A percentile compares a stretch with the other conserved stretches of the same genome.
phyloP scores from a whole-genome alignment of 2,888 invertebrate species.

The Andricus quercusramuli region DNA sequence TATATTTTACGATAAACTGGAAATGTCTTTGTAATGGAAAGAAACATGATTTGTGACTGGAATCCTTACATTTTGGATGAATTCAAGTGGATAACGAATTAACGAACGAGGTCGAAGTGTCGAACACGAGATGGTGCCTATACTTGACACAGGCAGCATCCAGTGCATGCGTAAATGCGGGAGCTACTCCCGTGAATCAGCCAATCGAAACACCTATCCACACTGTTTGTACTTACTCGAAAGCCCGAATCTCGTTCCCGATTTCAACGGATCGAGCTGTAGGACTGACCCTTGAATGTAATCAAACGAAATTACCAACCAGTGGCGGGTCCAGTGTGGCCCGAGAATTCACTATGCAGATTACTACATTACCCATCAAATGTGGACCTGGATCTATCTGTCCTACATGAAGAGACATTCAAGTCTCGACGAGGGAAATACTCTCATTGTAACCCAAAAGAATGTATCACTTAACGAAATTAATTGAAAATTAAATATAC shows the following conservation, averaged over 20 bases:
- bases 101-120: constrained; percentile 18
- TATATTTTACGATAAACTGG: neutral
- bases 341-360: constrained; percentile 39
- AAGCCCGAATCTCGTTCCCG: constrained; percentile 35
- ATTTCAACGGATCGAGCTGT: constrained; percentile 28
- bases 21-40: no score
- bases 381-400: constrained; percentile 12
- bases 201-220: constrained; percentile 40
- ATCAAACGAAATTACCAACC: constrained; percentile 41
- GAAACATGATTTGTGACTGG: neutral
- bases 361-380: constrained; percentile 39
- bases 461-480: no score
- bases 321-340: constrained; percentile 13
- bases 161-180: constrained; percentile 18
- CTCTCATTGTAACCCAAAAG: no score
- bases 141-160: constrained; percentile 31
- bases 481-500: no score
- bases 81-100: constrained; percentile 3
- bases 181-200: constrained; percentile 33
- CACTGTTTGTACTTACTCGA: constrained; percentile 39
- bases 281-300: constrained; percentile 38
- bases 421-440: neutral
- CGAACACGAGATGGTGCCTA: constrained; percentile 17
- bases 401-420: constrained; percentile 3
- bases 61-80: constrained; percentile 5